These are phyloP conservation scores for Gymnocephalus cernua DNA, from an alignment of 2,113 vertebrate species.

Conservation along the genomic window DNA sequence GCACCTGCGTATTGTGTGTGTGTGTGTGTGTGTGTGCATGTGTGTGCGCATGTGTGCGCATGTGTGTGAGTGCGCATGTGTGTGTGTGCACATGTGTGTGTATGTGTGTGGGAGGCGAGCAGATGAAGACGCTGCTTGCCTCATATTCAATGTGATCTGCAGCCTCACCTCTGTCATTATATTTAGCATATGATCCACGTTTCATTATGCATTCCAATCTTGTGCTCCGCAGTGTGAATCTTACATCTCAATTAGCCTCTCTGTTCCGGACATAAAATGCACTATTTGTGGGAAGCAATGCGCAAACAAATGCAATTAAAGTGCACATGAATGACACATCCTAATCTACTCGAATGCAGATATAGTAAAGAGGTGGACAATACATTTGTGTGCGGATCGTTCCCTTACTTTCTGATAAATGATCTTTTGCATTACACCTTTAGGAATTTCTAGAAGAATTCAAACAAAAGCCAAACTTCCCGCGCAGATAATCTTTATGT, in stretches of 20 bases:
- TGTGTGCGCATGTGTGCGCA: conserved; percentile 40
- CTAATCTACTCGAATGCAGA: conserved; percentile 3
- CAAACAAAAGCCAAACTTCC: neutral
- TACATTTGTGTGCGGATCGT: neutral
- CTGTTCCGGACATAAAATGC: conserved; percentile 68
- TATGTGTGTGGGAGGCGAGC: conserved; percentile 64
- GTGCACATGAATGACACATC: conserved; percentile 12
- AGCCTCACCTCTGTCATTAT: conserved; percentile 79
- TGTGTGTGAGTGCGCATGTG: conserved; percentile 51
- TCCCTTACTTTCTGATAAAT: neutral
- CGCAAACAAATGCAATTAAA: conserved; percentile 13
- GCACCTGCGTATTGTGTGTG: conserved; percentile 26
- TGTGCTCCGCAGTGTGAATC: conserved; percentile 65
- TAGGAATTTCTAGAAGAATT: neutral
- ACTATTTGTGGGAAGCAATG: conserved; percentile 62
- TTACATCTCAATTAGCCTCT: conserved; percentile 79
- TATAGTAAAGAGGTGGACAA: neutral
- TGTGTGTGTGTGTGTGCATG: conserved; percentile 21
- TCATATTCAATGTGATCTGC: conserved; percentile 74
- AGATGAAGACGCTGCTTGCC: conserved; percentile 70
- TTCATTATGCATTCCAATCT: conserved; percentile 76
- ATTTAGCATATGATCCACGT: conserved; percentile 76
- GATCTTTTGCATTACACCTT: neutral
- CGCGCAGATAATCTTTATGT: neutral
- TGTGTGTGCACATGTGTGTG: conserved; percentile 9